Evolutionary conservation across 1,140 invertebrate species (phyloP), one percentile per base, ranked within the genome.

Genomic region (Adoxophyes honmai): DNA sequence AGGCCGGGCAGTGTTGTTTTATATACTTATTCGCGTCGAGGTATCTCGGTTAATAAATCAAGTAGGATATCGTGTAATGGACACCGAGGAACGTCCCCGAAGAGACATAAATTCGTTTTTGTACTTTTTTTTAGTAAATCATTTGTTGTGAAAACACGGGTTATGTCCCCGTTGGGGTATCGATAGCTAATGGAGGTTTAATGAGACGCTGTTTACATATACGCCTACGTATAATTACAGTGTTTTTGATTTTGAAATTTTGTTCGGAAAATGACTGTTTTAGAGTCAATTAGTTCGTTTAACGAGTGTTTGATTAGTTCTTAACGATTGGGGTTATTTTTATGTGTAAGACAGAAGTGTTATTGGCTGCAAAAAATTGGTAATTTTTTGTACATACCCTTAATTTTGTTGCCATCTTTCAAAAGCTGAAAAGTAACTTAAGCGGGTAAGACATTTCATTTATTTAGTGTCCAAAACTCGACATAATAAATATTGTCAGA

Each of bases 51-150:
- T 64, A 73, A 80, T 80, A 80, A 80, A 80, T 80, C 74, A 80
- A 71, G 55, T 33, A 73, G 76, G 70, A 77, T 75, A 79, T 73
- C 74, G 62, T 70, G 73, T 75, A 75, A 74, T 72, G 67, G 68
- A 75, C 73, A 75, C 73, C 55, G 52, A 62, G 60, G 54, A 48
- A 48, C 52, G 66, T 76, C 71, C 78, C 71, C 21, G 58, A 68
- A 66, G 75, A 73, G 63, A 61, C 72, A 78, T 76, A 81, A 81
- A 81, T 81, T 74, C 57, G 65, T 69, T 73, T 78, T 70, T 70
- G 68, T 73, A 69, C 57, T 67, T 72, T 81, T 74, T 78, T 74
- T 78, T 74, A 81, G 63, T 75, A 70, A 72, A 77, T 74, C 69
- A 72, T 74, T 73, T 62, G 67, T 66, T 65, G 63, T 57, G 57